These are phyloP conservation scores for Psammodynastes pulverulentus DNA, from an alignment of 2,113 vertebrate species.

Conservation along the genomic window DNA sequence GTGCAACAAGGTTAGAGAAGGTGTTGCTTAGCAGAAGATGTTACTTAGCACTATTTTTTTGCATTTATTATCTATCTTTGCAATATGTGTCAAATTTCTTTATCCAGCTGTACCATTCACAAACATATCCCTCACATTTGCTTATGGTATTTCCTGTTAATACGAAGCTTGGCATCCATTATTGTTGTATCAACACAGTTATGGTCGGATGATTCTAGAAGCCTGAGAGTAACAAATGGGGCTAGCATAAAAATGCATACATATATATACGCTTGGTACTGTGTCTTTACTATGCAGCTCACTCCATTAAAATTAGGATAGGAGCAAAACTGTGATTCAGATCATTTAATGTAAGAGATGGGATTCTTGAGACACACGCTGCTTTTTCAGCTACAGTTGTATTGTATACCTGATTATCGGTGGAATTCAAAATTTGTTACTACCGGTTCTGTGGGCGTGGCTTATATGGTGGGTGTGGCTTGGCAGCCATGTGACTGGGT, in stretches of 20 bases:
- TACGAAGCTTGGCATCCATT: not conserved
- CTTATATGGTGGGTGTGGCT: no score
- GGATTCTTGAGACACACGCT: conserved; percentile 48
- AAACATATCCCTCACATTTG: not conserved
- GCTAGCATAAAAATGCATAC: not conserved
- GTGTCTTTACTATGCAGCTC: conserved; percentile 15
- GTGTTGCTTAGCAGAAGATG: not conserved
- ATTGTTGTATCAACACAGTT: not conserved
- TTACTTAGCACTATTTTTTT: not conserved
- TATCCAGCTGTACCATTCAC: not conserved
- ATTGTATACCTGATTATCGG: conserved; percentile 7
- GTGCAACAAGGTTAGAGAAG: not conserved
- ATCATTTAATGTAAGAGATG: conserved; percentile 46
- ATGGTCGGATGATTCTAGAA: not conserved
- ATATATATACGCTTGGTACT: not conserved
- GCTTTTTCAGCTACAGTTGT: conserved; percentile 42
- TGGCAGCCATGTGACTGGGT: no score
- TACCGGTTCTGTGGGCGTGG: no score
- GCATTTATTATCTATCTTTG: not conserved
- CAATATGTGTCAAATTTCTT: not conserved
- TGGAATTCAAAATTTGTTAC: no score
- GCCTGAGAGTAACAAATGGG: not conserved
- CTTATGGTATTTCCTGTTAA: not conserved
- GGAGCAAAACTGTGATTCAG: conserved; percentile 32
- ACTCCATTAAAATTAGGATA: conserved; percentile 16